These are phyloP conservation scores for Eupsilia transversa DNA, from an alignment of 2,888 invertebrate genomes.

Conservation along the genomic window DNA sequence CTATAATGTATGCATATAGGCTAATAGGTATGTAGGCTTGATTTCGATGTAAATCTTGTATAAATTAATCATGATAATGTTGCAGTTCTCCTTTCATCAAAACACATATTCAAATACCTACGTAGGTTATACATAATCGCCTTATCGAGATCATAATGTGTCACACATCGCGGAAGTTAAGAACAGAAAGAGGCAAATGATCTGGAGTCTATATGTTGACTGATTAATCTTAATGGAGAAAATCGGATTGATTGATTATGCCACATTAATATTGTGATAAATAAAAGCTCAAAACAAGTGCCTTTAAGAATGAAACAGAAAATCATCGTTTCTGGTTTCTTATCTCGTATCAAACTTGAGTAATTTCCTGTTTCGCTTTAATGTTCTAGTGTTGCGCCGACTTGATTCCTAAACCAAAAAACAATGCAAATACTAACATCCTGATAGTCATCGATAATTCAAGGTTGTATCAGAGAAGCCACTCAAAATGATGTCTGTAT, in stretches of 20 bases:
- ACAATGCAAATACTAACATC: constrained; percentile 82
- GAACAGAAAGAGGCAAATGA: constrained; percentile 25
- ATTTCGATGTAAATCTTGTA: neutral
- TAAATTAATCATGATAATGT: neutral
- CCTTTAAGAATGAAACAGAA: neutral
- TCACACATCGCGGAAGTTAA: constrained; percentile 30
- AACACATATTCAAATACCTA: neutral
- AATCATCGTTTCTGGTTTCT: constrained; percentile 5
- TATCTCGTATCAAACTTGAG: constrained; percentile 12
- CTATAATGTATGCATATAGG: neutral
- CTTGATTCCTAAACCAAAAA: constrained; percentile 61
- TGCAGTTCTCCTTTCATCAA: neutral
- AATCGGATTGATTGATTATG: constrained; percentile 49
- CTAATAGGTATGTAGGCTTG: neutral
- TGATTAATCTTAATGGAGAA: constrained; percentile 30
- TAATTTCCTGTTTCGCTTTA: constrained; percentile 33
- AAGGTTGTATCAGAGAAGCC: constrained; percentile 80
- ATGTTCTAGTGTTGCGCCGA: constrained; percentile 17
- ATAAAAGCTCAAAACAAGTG: constrained; percentile 13
- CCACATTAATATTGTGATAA: constrained; percentile 1
- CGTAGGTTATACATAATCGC: neutral
- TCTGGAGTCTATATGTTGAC: constrained; percentile 9
- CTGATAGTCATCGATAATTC: constrained; percentile 84
- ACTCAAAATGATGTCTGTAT: constrained; percentile 76
- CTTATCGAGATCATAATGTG: neutral